Base-by-base conservation (phyloP, 2,113 vertebrate species). In the Strix aluco region DNA sequence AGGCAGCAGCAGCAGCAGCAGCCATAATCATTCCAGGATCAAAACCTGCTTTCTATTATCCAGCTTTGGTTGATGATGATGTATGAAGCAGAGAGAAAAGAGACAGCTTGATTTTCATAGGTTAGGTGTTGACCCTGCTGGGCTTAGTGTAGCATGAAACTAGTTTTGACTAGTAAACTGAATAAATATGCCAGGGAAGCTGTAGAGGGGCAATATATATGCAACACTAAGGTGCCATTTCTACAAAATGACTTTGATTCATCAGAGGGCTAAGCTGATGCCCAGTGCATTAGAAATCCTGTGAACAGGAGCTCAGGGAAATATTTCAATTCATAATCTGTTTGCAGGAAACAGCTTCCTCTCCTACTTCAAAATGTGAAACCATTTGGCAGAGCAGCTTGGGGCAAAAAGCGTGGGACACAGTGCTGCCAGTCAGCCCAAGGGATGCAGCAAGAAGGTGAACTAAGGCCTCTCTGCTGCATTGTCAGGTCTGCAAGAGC, bases 71-170 rank as follows among this genome's bases (percentile, higher is more conserved):
- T 96, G 92, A 96, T 97, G 94, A 96, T 97, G 97, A 97, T 97
- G 95, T 96, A 96, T 95, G 87, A 95, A 95, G 82, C 90, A 95
- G 74, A 90, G 92, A 88, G 73, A 92, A 93, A 96, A 96, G 65
- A 95, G 95, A 94, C 88, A 96, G 96, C 96, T 97, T 96, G 96
- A 96, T 98, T 98, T 97, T 97, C 97, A 82, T 97, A 96, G 97
- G 89, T 94, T 96, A 94, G 96, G 96, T 93, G 94, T 91, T 97
- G 96, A 96, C 96, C 97, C 97, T 96, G 95, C 97, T 98, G 98
- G 67, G 97, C 90, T 98, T 97, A 98, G 97, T 97, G 97, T 97
- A 97, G 96, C 97, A 96, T 97, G 96, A 97, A 98, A 97, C 97
- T 95, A 92, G 94, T 96, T 97, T 97, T 97, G 97, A 97, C 97